Evolutionary conservation across 2,888 invertebrate genomes (phyloP), one percentile per base, ranked within the genome.

Genomic region (Cetonia aurata): DNA sequence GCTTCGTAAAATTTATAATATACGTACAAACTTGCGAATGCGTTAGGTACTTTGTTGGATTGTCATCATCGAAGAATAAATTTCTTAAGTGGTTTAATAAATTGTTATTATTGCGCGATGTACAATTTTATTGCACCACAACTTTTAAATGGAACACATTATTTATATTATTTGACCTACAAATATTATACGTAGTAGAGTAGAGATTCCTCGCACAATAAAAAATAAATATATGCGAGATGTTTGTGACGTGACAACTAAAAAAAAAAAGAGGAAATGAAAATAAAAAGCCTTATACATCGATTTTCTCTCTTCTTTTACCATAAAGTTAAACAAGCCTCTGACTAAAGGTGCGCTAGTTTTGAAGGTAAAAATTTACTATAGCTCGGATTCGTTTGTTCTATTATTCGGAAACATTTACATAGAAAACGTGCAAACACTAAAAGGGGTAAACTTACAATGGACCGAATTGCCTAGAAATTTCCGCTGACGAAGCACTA

Each of bases 231-330:
- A 70, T 70, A 62, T 55, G 62, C 69, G 62, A 60, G 46, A 65
- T 62, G 55, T 44, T 55, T 65, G 62, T 70, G 69, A 70, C 62
- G 60, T 52, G 69, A 70, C 62, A 55, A 53, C 56, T 46, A 70
- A 60, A 65, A 55, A 70, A 60, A 65, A 55, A 70, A 70, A 70
- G 46, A 62, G 60, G 33, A 70, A 70, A 70, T 53, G 65, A 55
- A 65, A 70, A 70, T 70, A 70, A 65, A 70, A 44, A 52, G 46
- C 53, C 55, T 70, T 53, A 70, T 70, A 70, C 55, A 70, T 46
- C 31, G 56, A 17, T 57, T 67, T 37, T 42, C 46, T 67, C 17
- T 42, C 31, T 37, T n/a, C 33, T 31, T 33, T 48, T 50, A 12
- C 33, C 13, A 19, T 60, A 37, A 37, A 65, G 50, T 65, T 65